Conservation (phyloP, 1,140 invertebrate species). For the Wasmannia auropunctata region DNA sequence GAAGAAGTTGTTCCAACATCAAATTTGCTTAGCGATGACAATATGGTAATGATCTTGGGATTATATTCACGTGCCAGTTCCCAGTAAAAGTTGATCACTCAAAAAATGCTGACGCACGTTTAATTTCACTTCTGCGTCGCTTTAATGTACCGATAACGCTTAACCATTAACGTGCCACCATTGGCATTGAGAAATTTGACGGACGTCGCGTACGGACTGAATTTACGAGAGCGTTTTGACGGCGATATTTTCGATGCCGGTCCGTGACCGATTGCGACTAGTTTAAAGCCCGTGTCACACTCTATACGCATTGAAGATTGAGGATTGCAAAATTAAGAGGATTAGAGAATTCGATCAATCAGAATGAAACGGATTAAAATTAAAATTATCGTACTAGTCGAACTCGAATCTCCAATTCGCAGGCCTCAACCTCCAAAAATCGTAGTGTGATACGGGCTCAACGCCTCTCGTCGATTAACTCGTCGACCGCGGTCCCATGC, state of each 20-base stretch:
- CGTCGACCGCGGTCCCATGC: neutral
- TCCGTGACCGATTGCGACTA: constrained; percentile 47
- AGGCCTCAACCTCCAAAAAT: no score
- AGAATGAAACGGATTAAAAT: no score
- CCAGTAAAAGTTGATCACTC: neutral
- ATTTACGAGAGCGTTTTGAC: constrained; percentile 35
- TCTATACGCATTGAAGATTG: no score
- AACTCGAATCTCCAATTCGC: no score
- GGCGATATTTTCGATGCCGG: constrained; percentile 22
- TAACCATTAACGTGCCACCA: neutral
- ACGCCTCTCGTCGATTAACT: neutral
- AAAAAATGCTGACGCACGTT: neutral
- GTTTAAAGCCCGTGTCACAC: neutral
- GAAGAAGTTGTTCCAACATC: neutral
- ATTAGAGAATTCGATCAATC: no score
- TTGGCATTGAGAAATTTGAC: neutral
- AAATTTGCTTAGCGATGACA: neutral
- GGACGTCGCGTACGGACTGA: constrained; percentile 43
- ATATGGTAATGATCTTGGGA: neutral
- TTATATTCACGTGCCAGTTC: neutral
- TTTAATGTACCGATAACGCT: neutral
- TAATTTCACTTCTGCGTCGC: neutral
- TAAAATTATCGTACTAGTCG: no score
- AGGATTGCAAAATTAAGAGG: no score
- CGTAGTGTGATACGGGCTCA: no score